A percentile compares a stretch with the other conserved stretches of the same genome.
These are phyloP conservation scores for Antheraea mylitta DNA, from an alignment of 1,140 invertebrate species.

Conservation along the genomic window DNA sequence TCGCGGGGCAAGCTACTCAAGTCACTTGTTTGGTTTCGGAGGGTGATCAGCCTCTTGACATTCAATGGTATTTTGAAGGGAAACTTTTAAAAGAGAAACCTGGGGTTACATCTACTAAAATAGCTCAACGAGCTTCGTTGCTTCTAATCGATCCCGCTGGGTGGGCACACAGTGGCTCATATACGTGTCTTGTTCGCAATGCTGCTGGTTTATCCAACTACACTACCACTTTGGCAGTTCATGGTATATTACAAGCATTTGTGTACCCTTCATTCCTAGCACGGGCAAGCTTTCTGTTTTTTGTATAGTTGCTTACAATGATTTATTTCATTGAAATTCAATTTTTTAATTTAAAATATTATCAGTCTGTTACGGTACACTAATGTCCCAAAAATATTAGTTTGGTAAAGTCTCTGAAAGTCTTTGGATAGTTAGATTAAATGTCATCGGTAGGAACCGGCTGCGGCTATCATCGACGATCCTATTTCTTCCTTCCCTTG, in stretches of 20 bases:
- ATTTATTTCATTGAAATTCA: background rate
- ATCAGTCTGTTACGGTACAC: background rate
- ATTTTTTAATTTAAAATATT: constrained; percentile 5
- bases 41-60: constrained; percentile 91
- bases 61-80: constrained; percentile 86
- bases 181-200: constrained; percentile 94
- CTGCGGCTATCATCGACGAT: constrained; percentile 75
- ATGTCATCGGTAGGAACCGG: constrained; percentile 58
- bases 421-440: background rate
- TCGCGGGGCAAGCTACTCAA: constrained; percentile 86
- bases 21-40: constrained; percentile 87
- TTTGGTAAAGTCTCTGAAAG: background rate
- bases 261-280: constrained; percentile 63
- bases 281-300: constrained; percentile 72
- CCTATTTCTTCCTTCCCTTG: constrained; percentile 47
- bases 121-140: constrained; percentile 85
- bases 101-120: constrained; percentile 81
- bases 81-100: constrained; percentile 81
- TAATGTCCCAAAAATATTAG: background rate
- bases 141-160: constrained; percentile 84
- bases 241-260: constrained; percentile 75
- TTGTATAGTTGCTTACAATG: constrained; percentile 55
- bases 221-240: constrained; percentile 81
- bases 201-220: constrained; percentile 93
- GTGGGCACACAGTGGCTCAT: constrained; percentile 92